These are phyloP conservation scores for Spheniscus humboldti DNA, from an alignment of 2,797 vertebrate species.

Conservation along the genomic window DNA sequence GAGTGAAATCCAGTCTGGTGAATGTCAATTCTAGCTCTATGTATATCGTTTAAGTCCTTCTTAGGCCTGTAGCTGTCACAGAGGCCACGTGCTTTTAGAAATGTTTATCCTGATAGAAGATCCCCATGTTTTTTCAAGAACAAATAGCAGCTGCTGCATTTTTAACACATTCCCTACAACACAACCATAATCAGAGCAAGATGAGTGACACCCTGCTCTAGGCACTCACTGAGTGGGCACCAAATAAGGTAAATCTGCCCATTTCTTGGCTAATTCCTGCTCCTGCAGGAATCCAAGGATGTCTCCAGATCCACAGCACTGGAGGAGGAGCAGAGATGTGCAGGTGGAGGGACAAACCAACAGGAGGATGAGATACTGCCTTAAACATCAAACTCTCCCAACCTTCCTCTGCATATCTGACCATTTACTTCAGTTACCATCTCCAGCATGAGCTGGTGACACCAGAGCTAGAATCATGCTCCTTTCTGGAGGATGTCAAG, in stretches of 20 bases:
- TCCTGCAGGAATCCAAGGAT: not conserved
- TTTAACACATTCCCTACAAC: not conserved
- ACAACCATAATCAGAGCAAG: not conserved
- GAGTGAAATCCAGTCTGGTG: not conserved
- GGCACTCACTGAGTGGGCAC: not conserved
- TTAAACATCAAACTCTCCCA: not conserved
- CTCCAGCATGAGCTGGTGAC: not conserved
- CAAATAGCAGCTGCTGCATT: not conserved
- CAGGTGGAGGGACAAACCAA: not conserved
- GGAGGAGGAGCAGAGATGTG: not conserved
- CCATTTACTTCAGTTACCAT: not conserved
- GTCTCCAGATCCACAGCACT: not conserved
- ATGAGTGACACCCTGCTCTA: not conserved
- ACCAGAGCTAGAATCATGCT: not conserved
- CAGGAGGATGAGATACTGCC: not conserved
- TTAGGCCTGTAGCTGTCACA: not conserved
- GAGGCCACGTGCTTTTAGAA: not conserved
- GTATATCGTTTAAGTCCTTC: not conserved
- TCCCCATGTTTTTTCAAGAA: not conserved
- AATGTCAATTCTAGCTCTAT: not conserved
- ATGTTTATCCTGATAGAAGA: not conserved
- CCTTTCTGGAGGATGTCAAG: not conserved
- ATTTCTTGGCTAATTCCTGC: not conserved
- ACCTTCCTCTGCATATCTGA: not conserved
- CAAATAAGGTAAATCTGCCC: not conserved